These are phyloP conservation scores for Brachionus plicatilis DNA, from an alignment of 1,140 invertebrate genomes.

Conservation along the genomic window DNA sequence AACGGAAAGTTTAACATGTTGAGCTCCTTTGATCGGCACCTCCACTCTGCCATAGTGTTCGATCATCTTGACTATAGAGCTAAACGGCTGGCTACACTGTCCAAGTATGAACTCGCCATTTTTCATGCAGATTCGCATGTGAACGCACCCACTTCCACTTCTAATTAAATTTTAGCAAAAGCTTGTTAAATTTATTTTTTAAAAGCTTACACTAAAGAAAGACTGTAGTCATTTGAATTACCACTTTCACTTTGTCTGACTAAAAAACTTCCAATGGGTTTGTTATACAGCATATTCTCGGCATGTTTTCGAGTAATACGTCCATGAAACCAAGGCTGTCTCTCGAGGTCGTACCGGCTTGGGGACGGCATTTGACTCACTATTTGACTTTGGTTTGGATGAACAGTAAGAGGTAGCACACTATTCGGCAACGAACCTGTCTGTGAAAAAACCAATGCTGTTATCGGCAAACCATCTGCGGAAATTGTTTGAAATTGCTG, in stretches of 20 bases:
- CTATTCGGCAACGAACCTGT: background rate
- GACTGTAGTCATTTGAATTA: constrained; percentile 38
- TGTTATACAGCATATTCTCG: background rate
- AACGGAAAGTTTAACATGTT: constrained; percentile 33
- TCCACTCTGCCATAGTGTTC: constrained; percentile 13
- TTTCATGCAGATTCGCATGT: constrained; percentile 39
- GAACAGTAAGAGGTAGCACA: background rate
- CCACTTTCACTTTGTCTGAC: constrained; percentile 40
- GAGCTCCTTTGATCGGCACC: constrained; percentile 33
- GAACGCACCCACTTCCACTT: constrained; percentile 30
- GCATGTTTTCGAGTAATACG: constrained; percentile 26
- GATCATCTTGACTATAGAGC: constrained; percentile 18
- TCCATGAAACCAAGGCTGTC: constrained; percentile 38
- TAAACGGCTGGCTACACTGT: constrained; percentile 36
- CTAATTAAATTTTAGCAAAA: constrained; percentile 6
- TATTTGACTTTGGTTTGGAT: background rate
- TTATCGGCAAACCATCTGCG: background rate
- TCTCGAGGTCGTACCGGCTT: background rate
- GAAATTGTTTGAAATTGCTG: constrained; percentile 2
- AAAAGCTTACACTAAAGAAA: constrained; percentile 23
- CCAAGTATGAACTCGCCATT: constrained; percentile 39
- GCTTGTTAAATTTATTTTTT: background rate
- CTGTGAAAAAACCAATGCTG: background rate
- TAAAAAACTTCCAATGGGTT: constrained; percentile 36
- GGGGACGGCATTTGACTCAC: background rate